A percentile compares a stretch with the other conserved stretches of the same genome.
phyloP scores from a whole-genome alignment of 2,888 invertebrate species.

The Octonoba sinensis region DNA sequence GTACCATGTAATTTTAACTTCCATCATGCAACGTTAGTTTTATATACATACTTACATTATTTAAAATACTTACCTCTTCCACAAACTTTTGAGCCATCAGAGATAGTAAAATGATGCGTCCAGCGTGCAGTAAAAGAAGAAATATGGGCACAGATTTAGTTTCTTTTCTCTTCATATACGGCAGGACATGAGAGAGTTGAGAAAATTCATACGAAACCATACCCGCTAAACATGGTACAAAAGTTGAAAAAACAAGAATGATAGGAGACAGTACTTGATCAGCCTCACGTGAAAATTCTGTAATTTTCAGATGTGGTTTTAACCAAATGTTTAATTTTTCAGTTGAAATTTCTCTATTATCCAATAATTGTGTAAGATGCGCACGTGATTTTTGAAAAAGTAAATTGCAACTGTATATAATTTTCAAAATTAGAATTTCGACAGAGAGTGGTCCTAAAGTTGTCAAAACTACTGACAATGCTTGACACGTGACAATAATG shows the following conservation, averaged over 20 bases:
- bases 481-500: background rate
- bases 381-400: slow-evolving; percentile 6
- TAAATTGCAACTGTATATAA: background rate
- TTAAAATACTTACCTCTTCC: slow-evolving; percentile 9
- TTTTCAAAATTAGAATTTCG: slow-evolving; percentile 3
- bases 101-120: background rate
- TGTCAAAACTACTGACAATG: background rate
- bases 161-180: slow-evolving; percentile 8
- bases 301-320: background rate
- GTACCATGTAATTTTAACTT: too few species aligned
- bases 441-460: background rate
- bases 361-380: background rate
- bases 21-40: background rate
- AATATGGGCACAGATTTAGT: background rate
- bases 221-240: slow-evolving; percentile 8
- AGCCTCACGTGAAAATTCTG: slow-evolving; percentile 2
- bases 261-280: slow-evolving; percentile 13
- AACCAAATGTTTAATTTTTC: background rate
- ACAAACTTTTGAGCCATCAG: slow-evolving; percentile 12
- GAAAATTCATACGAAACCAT: slow-evolving; percentile 1
- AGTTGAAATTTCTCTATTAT: background rate
- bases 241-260: slow-evolving; percentile 1
- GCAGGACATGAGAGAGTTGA: background rate
- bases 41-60: background rate
- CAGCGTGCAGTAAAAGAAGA: background rate